phyloP scores from a whole-genome alignment of 2,797 vertebrate genomes.

The Decapterus maruadsi region DNA sequence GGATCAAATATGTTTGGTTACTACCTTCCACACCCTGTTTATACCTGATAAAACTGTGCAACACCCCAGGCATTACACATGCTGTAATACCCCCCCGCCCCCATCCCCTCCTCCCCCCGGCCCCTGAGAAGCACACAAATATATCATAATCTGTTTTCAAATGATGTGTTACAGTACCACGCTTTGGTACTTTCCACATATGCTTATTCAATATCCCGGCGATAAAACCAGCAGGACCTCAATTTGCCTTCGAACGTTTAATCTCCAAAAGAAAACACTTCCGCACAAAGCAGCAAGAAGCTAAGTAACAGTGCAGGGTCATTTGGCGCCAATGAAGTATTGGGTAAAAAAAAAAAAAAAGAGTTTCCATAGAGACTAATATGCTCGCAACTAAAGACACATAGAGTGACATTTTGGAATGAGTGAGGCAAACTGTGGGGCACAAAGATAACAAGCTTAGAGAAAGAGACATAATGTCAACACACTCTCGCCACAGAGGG shows the following conservation, averaged over 20 bases:
- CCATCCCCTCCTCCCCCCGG: too few relatives aligned
- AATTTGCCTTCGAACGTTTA: conserved; percentile 70
- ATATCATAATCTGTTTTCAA: conserved; percentile 56
- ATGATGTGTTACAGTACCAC: conserved; percentile 33
- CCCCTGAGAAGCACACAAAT: conserved; percentile 39
- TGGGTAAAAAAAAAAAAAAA: conserved; percentile 62
- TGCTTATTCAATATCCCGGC: conserved; percentile 64
- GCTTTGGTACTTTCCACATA: conserved; percentile 53
- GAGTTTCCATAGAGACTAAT: conserved; percentile 84
- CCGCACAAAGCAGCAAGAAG: conserved; percentile 71
- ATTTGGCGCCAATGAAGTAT: conserved; percentile 75
- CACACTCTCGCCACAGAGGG: conserved; percentile 31
- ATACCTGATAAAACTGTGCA: conserved; percentile 43
- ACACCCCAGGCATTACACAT: conserved; percentile 13
- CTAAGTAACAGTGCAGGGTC: conserved; percentile 74
- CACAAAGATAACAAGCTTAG: conserved; percentile 72
- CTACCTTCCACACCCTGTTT: conserved; percentile 8
- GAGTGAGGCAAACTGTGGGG: conserved; percentile 70
- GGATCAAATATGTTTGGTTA: background rate
- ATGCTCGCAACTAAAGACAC: conserved; percentile 63
- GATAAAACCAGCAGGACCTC: conserved; percentile 71
- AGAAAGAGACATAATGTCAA: conserved; percentile 68
- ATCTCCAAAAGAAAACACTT: conserved; percentile 74
- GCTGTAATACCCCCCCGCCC: conserved; percentile 19
- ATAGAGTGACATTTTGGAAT: conserved; percentile 75